Evolutionary conservation across 2,888 invertebrate species (phyloP), one percentile per base, ranked within the genome.

Genomic region (Oligia latruncula): DNA sequence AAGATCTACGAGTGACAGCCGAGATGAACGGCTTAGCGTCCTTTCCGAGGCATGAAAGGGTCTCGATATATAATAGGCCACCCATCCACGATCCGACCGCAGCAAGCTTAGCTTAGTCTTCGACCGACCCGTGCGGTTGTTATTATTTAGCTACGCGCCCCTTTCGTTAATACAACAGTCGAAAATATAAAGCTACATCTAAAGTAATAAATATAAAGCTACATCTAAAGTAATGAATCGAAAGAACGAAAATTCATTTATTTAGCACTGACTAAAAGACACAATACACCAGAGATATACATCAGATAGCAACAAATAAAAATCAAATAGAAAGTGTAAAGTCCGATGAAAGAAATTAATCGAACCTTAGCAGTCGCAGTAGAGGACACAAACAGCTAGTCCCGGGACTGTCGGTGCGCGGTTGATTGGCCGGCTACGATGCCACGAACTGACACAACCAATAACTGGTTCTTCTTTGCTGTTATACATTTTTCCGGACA

Each of bases 401-500:
- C 71, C 58, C 9, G 65, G 11, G 58, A 62, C 66, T 70, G 66
- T 68, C 64, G 71, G 80, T 52, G 46, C 67, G 66, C 74, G 77
- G 79, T 46, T 86, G 82, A 83, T 83, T 86, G 74, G 78, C 64
- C 70, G 29, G 68, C 83, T 67, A 13, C 35, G 83, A 78, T 55
- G n/a, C 78, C 60, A 29, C 29, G 29, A n/a, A n/a, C n/a, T n/a
- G n/a, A n/a, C n/a, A n/a, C n/a, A n/a, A n/a, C n/a, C n/a, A n/a
- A n/a, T n/a, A n/a, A n/a, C n/a, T n/a, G n/a, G n/a, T n/a, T n/a
- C n/a, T n/a, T n/a, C n/a, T n/a, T n/a, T n/a, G n/a, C n/a, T n/a
- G n/a, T n/a, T n/a, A n/a, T n/a, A n/a, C n/a, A n/a, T n/a, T n/a
- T n/a, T n/a, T n/a, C n/a, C n/a, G n/a, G n/a, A n/a, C n/a, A n/a